Percentiles rank a stretch among this genome's conserved stretches.
These are phyloP conservation scores for Chrysomallon squamiferum DNA, from an alignment of 1,140 invertebrate genomes.

Conservation along the genomic window DNA sequence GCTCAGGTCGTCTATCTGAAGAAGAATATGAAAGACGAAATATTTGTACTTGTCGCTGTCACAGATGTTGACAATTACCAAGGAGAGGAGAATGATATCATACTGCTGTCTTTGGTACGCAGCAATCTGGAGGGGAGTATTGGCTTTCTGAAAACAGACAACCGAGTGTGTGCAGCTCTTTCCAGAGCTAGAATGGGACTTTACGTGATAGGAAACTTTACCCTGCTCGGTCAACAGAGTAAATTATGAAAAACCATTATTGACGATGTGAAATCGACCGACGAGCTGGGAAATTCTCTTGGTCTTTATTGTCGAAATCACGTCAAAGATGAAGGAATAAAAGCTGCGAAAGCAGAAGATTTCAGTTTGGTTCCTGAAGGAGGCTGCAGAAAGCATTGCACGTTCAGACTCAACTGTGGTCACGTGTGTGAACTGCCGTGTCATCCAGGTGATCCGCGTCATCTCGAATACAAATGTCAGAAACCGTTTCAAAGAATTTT, in stretches of 20 bases:
- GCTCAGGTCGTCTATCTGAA: too few species aligned
- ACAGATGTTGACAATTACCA: conserved; percentile 75
- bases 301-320: conserved; percentile 18
- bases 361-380: conserved; percentile 14
- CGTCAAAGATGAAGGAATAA: not conserved
- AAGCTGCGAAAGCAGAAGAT: too few species aligned
- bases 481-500: conserved; percentile 37
- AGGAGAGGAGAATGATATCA: conserved; percentile 84
- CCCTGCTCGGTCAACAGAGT: conserved; percentile 26
- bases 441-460: conserved; percentile 10
- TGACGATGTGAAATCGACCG: not conserved
- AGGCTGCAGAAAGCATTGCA: conserved; percentile 11
- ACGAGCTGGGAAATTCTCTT: conserved; percentile 4
- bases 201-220: conserved; percentile 75
- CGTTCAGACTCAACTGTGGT: conserved; percentile 14
- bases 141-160: conserved; percentile 78
- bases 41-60: conserved; percentile 61
- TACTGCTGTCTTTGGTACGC: conserved; percentile 81
- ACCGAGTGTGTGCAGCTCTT: conserved; percentile 82
- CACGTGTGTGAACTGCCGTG: conserved; percentile 12
- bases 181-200: conserved; percentile 79
- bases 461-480: conserved; percentile 17
- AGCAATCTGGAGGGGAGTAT: conserved; percentile 70
- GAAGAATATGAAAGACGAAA: conserved; percentile 37
- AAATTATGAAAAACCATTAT: conserved; percentile 17